Conservation (phyloP, 92 coral and sea anemone species). For the Umimayanthus chanpuru region DNA sequence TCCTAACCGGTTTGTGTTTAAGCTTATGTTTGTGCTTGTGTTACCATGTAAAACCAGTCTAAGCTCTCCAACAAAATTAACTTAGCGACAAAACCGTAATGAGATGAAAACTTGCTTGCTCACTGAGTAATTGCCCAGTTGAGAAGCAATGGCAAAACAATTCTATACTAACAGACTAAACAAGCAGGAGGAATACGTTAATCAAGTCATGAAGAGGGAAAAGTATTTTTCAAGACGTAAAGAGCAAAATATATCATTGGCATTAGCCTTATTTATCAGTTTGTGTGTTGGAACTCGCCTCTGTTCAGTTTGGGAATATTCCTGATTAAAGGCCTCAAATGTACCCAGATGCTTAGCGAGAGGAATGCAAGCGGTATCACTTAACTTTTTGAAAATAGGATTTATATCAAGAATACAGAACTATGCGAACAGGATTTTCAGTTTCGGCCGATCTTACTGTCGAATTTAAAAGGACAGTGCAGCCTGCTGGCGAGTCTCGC, state of each 20-base stretch:
- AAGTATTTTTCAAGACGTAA: not conserved
- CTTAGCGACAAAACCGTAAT: no score
- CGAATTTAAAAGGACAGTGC: not conserved
- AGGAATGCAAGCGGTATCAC: not conserved
- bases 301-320: slow-evolving; percentile 14
- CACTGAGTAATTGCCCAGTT: not conserved
- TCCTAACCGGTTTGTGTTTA: no score
- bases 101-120: no score
- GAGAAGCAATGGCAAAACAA: not conserved
- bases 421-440: not conserved
- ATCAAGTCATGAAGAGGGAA: not conserved
- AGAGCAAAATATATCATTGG: not conserved
- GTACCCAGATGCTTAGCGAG: slow-evolving; percentile 14
- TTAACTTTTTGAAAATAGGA: not conserved
- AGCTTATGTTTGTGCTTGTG: no score
- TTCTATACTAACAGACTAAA: not conserved
- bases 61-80: no score
- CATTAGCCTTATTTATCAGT: no score
- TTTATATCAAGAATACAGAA: not conserved
- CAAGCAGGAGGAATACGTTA: not conserved
- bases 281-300: slow-evolving; percentile 13
- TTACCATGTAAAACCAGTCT: no score
- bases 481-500: not conserved
- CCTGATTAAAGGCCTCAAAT: not conserved
- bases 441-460: not conserved